A percentile compares a stretch with the other conserved stretches of the same genome.
Conservation (phyloP, 2,797 vertebrate species). For the Tokudaia tokunoshimensis region DNA sequence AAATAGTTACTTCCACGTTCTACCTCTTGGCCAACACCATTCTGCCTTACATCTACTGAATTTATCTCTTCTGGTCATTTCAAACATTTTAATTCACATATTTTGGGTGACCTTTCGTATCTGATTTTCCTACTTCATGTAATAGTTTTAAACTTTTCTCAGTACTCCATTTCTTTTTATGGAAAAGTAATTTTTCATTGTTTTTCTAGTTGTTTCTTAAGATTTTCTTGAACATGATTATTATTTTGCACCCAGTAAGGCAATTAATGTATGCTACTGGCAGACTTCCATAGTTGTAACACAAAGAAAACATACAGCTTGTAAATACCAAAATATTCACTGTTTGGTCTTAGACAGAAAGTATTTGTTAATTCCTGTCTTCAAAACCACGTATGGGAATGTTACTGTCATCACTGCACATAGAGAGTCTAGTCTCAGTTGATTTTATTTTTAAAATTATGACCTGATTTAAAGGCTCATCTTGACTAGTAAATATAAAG, state of each 20-base stretch:
- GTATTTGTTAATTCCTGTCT: neutral
- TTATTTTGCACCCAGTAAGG: neutral
- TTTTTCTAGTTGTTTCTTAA: neutral
- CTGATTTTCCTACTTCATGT: neutral
- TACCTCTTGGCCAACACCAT: no score
- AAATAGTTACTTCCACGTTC: neutral
- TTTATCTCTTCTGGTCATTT: neutral
- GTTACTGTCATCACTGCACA: neutral
- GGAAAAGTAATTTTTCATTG: neutral
- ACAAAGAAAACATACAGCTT: neutral
- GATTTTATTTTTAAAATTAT: neutral
- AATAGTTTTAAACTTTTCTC: neutral
- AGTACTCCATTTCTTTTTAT: neutral
- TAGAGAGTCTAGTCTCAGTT: conserved; percentile 18
- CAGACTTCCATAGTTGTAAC: neutral
- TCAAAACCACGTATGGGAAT: neutral
- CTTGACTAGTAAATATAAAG: neutral
- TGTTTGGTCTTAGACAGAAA: neutral
- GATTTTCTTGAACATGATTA: neutral
- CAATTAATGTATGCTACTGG: neutral
- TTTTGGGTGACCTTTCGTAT: neutral
- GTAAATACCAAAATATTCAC: neutral
- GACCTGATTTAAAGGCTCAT: neutral
- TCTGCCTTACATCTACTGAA: neutral
- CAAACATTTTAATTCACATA: neutral